These are phyloP conservation scores for Tetranychus piercei DNA, from an alignment of 2,888 invertebrate genomes.

Conservation along the genomic window DNA sequence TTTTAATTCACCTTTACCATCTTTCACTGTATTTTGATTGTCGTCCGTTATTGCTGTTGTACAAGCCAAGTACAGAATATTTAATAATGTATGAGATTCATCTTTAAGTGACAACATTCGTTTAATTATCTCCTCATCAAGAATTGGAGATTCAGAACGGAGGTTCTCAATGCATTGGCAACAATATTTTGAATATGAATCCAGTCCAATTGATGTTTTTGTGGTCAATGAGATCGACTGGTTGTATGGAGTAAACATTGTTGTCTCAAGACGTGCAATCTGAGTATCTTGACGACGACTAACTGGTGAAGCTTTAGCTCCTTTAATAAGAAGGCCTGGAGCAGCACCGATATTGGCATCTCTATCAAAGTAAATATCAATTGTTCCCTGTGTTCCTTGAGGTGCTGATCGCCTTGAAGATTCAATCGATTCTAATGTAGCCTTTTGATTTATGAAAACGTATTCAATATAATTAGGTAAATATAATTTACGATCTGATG, in stretches of 20 bases:
- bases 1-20: background rate
- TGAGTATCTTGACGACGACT: conserved; percentile 46
- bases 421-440: conserved; percentile 16
- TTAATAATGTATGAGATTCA: background rate
- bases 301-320: conserved; percentile 55
- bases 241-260: conserved; percentile 55
- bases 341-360: conserved; percentile 39
- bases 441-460: conserved; percentile 15
- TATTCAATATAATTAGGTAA: conserved; percentile 33
- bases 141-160: background rate
- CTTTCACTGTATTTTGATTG: background rate
- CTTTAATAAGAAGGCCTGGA: conserved; percentile 69
- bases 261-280: conserved; percentile 56
- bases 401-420: conserved; percentile 14
- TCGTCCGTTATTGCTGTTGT: background rate
- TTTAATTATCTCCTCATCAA: background rate
- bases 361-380: conserved; percentile 30
- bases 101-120: background rate
- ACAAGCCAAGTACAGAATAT: background rate
- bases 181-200: conserved; percentile 1
- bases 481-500: conserved; percentile 29
- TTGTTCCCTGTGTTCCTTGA: background rate
- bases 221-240: background rate
- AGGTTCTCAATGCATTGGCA: background rate
- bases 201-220: background rate